Evolutionary conservation across 2,797 vertebrate genomes (phyloP).

Genomic region (Mycteria americana): DNA sequence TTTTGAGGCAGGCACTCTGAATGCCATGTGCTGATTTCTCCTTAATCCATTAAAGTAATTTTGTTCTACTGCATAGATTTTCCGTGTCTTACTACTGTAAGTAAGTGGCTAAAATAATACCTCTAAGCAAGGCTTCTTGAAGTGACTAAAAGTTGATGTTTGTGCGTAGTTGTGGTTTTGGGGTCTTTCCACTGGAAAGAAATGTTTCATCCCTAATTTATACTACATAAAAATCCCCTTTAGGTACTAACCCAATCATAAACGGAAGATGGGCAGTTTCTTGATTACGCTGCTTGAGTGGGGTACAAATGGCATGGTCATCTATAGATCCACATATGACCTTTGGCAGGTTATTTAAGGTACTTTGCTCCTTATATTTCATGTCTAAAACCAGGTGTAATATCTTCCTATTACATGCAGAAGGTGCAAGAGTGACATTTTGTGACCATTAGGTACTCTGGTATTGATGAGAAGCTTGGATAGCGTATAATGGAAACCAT

Average conservation of each 20-base stretch:
- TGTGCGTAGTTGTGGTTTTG: not conserved
- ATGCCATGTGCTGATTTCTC: not conserved
- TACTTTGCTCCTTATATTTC: not conserved
- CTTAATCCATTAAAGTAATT: not conserved
- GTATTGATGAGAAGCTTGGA: not conserved
- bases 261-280: not conserved
- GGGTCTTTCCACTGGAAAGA: slow-evolving; percentile 13
- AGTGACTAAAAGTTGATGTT: not conserved
- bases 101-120: not conserved
- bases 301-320: not conserved
- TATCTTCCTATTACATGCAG: not conserved
- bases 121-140: not conserved
- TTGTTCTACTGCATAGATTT: not conserved
- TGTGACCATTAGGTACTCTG: not conserved
- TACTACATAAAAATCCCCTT: not conserved
- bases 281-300: not conserved
- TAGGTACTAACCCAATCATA: not conserved
- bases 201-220: not conserved
- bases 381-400: not conserved
- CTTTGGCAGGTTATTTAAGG: not conserved
- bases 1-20: not conserved
- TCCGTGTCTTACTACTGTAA: not conserved
- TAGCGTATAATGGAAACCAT: not conserved
- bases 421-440: not conserved
- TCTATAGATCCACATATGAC: not conserved